Evolutionary conservation across 1,140 invertebrate genomes (phyloP), one percentile per base, ranked within the genome.

Genomic region (Melipona quadrifasciata): DNA sequence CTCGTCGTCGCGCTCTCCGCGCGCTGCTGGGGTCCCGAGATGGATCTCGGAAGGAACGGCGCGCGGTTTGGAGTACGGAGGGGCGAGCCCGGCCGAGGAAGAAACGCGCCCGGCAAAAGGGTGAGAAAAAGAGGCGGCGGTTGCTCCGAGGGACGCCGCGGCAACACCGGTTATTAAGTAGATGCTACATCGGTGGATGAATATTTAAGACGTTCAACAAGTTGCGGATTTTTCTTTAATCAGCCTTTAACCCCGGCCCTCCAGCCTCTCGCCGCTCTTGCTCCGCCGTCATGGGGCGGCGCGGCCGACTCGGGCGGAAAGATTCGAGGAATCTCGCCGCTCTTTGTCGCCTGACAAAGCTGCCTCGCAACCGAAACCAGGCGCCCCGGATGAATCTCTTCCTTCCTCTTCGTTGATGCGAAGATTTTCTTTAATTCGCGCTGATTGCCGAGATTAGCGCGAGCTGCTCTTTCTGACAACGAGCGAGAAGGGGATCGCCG

Each of bases 201-300:
- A 94, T 94, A 94, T 94, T 94, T 94, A 94, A 94, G 93, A 92
- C 92, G 93, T 91, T 94, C 94, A 94, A 94, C 94, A 94, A 94
- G 94, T 94, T 93, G 93, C 91, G 92, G 92, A 94, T 94, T 94
- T 94, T 94, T 94, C 93, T 94, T 94, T 94, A 94, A 94, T 94
- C 93, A 94, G 89, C 86, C 82, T 84, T 84, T 90, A 85, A 86
- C 82, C 74, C 51, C 39, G 39, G 72, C 55, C 55, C 77, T 57
- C 57, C 72, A 57, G 39, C 24, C 86, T 80, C 47, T 80, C 47
- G 82, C 74, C 81, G 65, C 84, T 82, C 39, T 47, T 84, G 76
- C 84, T 85, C 81, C 58, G 82, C 31, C 31, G 84, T 89, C 87
- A 89, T 86, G 72, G 73, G 72, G 73, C 68, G 34, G 78, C 53